These are phyloP conservation scores for Halcyon smyrnensis DNA, from an alignment of 2,797 vertebrate genomes.

Conservation along the genomic window DNA sequence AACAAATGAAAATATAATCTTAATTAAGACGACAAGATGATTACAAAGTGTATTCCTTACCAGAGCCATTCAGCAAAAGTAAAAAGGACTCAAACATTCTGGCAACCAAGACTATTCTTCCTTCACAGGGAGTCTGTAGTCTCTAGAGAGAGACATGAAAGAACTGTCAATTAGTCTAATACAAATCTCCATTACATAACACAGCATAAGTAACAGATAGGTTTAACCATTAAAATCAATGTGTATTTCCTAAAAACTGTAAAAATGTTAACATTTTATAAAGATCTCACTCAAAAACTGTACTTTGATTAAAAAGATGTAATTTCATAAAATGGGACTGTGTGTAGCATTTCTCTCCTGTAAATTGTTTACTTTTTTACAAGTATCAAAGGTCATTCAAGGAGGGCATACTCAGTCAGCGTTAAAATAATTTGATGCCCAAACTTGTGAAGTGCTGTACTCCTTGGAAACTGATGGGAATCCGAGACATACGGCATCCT, in stretches of 20 bases:
- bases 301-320: not conserved
- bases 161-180: not conserved
- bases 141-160: not conserved
- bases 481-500: not conserved
- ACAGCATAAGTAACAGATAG: not conserved
- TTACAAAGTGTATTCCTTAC: not conserved
- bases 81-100: not conserved
- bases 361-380: not conserved
- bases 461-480: not conserved
- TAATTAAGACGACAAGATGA: not conserved
- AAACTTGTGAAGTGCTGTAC: not conserved
- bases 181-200: not conserved
- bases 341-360: not conserved
- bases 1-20: not conserved
- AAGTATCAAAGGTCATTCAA: not conserved
- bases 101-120: not conserved
- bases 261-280: not conserved
- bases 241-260: not conserved
- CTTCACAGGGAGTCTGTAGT: not conserved
- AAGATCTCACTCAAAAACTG: not conserved
- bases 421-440: not conserved
- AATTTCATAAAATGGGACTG: not conserved
- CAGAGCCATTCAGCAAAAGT: not conserved
- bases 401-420: not conserved
- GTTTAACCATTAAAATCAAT: not conserved